Percentiles rank a stretch among this genome's conserved stretches.
phyloP scores from a whole-genome alignment of 1,140 invertebrate genomes.

The Gryllus bimaculatus region DNA sequence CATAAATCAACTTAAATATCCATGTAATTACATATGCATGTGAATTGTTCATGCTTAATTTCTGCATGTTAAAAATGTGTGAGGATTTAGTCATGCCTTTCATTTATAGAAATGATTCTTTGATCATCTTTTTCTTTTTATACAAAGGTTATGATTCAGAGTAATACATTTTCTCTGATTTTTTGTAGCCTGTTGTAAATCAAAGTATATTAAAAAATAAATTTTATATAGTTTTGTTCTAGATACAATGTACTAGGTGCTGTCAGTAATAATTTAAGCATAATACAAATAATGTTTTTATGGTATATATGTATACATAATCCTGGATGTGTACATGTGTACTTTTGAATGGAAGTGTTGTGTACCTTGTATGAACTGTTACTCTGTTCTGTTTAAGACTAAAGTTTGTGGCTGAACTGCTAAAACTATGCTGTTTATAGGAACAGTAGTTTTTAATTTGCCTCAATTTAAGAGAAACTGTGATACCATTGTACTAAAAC shows the following conservation, averaged over 20 bases:
- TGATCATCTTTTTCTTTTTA: neutral
- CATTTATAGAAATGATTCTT: neutral
- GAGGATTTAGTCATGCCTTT: neutral
- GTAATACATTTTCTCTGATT: neutral
- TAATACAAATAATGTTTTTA: neutral
- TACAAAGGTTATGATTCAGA: neutral
- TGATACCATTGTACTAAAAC: conserved; percentile 5
- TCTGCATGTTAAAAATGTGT: no score
- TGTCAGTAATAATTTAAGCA: neutral
- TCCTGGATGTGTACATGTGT: neutral
- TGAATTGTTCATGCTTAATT: neutral
- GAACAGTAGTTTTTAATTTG: neutral
- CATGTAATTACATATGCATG: neutral
- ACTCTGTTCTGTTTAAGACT: neutral
- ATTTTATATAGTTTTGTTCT: neutral
- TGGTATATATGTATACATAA: neutral
- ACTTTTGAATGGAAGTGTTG: neutral
- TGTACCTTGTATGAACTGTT: neutral
- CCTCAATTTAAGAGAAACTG: neutral
- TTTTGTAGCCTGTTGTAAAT: neutral
- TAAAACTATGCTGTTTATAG: neutral
- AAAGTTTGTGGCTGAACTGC: neutral
- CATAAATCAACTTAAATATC: neutral
- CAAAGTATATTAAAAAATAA: neutral
- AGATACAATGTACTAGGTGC: neutral